These are phyloP conservation scores for Puntigrus tetrazona DNA, from an alignment of 2,113 vertebrate genomes.

Conservation along the genomic window DNA sequence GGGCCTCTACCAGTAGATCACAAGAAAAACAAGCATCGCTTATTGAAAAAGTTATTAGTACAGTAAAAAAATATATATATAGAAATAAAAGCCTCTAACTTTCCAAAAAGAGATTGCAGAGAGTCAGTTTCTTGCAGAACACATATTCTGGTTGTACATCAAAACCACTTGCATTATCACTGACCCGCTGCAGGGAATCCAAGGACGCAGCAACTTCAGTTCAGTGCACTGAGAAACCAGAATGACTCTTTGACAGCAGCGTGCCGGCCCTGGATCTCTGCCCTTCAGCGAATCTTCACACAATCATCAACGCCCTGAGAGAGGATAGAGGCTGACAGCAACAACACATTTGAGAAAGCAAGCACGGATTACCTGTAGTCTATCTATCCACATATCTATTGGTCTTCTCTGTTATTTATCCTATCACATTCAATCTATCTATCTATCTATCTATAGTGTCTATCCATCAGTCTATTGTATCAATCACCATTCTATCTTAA, in stretches of 20 bases:
- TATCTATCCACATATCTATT: background rate
- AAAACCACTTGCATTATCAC: conserved; percentile 2
- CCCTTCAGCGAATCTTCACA: conserved; percentile 6
- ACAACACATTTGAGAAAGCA: background rate
- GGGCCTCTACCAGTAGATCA: background rate
- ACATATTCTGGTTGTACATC: background rate
- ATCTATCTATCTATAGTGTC: too few relatives aligned
- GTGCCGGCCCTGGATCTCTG: background rate
- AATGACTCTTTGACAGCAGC: background rate
- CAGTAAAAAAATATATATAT: background rate
- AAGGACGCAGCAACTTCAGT: background rate
- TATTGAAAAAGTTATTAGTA: background rate
- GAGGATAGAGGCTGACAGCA: background rate
- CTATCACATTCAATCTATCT: too few relatives aligned
- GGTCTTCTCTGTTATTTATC: too few relatives aligned
- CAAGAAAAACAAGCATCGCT: background rate
- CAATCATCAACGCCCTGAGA: background rate
- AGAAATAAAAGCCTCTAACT: conserved; percentile 1
- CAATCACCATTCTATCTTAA: too few relatives aligned
- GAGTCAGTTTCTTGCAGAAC: background rate
- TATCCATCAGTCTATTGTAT: too few relatives aligned
- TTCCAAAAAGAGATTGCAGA: background rate
- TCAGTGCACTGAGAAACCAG: conserved; percentile 10
- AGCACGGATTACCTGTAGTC: background rate
- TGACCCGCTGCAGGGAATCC: background rate